phyloP scores from a whole-genome alignment of 2,113 vertebrate genomes.

The Carassius carassius region DNA sequence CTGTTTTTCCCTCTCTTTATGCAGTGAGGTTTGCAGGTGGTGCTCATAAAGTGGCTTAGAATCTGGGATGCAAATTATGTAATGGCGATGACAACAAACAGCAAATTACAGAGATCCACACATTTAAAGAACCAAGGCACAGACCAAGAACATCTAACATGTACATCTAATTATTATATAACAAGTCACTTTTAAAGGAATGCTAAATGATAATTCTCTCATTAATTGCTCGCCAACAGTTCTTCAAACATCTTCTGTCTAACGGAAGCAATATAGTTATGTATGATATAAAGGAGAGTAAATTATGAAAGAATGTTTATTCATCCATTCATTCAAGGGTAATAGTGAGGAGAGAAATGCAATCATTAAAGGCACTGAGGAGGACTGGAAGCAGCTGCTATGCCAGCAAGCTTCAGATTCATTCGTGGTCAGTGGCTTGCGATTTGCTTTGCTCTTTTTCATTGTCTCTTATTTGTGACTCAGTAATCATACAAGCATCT shows the following conservation, averaged over 20 bases:
- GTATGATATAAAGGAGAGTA: background rate
- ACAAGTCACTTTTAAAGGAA: background rate
- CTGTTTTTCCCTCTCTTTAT: background rate
- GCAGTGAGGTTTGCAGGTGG: constrained; percentile 5
- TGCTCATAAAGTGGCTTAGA: background rate
- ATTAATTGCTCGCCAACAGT: background rate
- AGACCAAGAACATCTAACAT: background rate
- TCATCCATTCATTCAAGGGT: constrained; percentile 29
- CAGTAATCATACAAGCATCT: background rate
- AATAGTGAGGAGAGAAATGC: constrained; percentile 58
- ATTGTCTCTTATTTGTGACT: background rate
- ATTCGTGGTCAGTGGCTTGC: constrained; percentile 4
- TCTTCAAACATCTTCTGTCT: background rate
- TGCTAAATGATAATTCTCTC: background rate
- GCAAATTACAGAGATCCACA: background rate
- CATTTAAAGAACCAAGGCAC: background rate
- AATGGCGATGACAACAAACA: background rate
- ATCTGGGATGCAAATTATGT: background rate
- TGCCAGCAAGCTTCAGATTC: constrained; percentile 25
- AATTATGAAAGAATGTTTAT: background rate
- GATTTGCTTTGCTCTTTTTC: background rate
- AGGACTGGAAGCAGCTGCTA: constrained; percentile 46
- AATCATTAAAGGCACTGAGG: constrained; percentile 68
- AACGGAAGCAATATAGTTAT: background rate
- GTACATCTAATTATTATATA: background rate